phyloP scores from a whole-genome alignment of 2,113 vertebrate species.

The Xiphophorus couchianus region DNA sequence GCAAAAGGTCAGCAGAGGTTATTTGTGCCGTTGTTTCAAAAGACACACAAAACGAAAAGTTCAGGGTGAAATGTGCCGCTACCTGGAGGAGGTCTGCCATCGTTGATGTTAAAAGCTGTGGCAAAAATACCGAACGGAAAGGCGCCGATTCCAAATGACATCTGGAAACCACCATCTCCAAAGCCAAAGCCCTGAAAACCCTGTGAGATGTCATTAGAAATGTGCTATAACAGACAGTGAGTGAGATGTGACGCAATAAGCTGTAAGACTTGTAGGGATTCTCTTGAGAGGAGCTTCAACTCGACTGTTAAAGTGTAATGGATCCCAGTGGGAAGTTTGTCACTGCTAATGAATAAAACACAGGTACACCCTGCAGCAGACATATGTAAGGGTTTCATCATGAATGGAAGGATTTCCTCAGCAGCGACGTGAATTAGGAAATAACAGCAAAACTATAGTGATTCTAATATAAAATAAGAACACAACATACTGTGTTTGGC shows the following conservation, averaged over 20 bases:
- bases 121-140: slow-evolving; percentile 99
- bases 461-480: background rate
- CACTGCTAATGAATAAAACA: slow-evolving; percentile 66
- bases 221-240: background rate
- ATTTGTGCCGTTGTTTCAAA: background rate
- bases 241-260: slow-evolving; percentile 69
- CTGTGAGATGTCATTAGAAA: slow-evolving; percentile 65
- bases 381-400: slow-evolving; percentile 75
- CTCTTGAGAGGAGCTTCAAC: slow-evolving; percentile 27
- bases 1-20: slow-evolving; percentile 33
- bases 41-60: background rate
- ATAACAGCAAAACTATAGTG: background rate
- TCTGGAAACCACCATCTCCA: slow-evolving; percentile 97
- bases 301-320: slow-evolving; percentile 59
- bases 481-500: background rate
- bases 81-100: slow-evolving; percentile 97
- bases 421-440: slow-evolving; percentile 7
- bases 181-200: slow-evolving; percentile 99
- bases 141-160: slow-evolving; percentile 98
- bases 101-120: slow-evolving; percentile 98
- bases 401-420: slow-evolving; percentile 28
- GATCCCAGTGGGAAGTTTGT: slow-evolving; percentile 54
- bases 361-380: slow-evolving; percentile 18
- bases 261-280: slow-evolving; percentile 42
- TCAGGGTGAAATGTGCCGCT: background rate